Base-by-base conservation (phyloP, 2,113 vertebrate genomes). In the Lucifuga dentata region DNA sequence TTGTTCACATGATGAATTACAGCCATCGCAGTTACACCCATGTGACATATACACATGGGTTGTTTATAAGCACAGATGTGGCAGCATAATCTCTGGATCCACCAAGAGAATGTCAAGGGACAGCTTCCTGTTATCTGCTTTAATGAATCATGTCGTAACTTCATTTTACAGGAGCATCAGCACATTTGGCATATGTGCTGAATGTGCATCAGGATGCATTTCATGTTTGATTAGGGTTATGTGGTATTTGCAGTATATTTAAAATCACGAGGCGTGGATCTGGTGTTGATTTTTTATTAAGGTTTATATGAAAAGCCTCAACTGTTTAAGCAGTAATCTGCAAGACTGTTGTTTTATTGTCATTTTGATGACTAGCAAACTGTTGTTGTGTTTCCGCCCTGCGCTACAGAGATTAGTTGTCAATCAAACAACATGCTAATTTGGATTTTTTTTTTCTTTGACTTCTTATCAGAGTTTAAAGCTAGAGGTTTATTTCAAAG, bases 1-100 rank as follows among this genome's bases (percentile, higher is more conserved):
- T 88, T 76, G 84, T 64, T 36, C 13, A 24, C 55, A 26, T 84
- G 89, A 91, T 89, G 6, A 87, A 90, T 88, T 77, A 36, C 65
- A 26, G 58, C 61, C 81, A 68, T 88, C 79, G 48, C 66, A 20
- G 52, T 53, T 7, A 50, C 48, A 61, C 82, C 77, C 80, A 32
- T 41, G 68, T 72, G 85, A 80, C 88, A 80, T 48, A 64, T 55
- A 52, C 73, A 80, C 76, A 26, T 26, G 43, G 72, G 76, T 68
- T 74, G 61, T 85, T 76, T 84, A 85, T 55, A 73, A 56, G 63
- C 78, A 46, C 83, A 86, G 81, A 88, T 88, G 85, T 80, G 71
- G 24, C 57, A 59, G 50, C 63, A 41, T 62, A 65, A 86, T 80
- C 73, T 76, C 64, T 33, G 62, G 64, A 76, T 73, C 46, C 64